Conservation (phyloP, 1,140 invertebrate species). For the Leptopilina clavipes region DNA sequence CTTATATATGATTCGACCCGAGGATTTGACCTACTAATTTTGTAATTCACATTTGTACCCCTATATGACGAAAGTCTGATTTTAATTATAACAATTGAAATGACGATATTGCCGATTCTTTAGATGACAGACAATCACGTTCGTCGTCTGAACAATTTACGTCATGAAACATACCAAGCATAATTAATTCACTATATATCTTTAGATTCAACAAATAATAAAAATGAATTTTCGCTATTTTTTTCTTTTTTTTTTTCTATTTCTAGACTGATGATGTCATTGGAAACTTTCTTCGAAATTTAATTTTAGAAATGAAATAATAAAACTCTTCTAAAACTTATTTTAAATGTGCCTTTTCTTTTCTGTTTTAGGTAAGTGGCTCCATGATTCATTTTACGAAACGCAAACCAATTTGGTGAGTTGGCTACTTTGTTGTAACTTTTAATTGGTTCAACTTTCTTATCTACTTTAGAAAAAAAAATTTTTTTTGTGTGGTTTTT, state of each 20-base stretch:
- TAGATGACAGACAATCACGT: not conserved
- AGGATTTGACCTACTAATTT: slow-evolving; percentile 26
- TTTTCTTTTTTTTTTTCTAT: too few species aligned
- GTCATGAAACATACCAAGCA: not conserved
- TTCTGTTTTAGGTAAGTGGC: slow-evolving; percentile 11
- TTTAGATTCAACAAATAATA: not conserved
- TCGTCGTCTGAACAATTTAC: not conserved
- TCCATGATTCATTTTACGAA: not conserved
- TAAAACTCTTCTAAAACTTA: not conserved
- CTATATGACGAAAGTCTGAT: not conserved
- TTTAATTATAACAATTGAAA: slow-evolving; percentile 16
- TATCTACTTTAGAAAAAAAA: too few species aligned
- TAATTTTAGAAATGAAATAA: not conserved
- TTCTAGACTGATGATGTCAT: not conserved
- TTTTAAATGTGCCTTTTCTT: not conserved
- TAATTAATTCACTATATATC: not conserved
- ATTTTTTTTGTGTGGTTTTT: too few species aligned
- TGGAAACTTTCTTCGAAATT: not conserved
- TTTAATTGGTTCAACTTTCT: too few species aligned
- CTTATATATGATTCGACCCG: not conserved
- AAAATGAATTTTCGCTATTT: not conserved
- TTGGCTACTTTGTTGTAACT: not conserved
- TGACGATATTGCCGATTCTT: slow-evolving; percentile 7
- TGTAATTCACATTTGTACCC: not conserved
- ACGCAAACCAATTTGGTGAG: not conserved